Percentiles rank a stretch among this genome's conserved stretches.
Evolutionary conservation across 2,797 vertebrate species (phyloP).

Genomic region (Calcarius lapponicus): DNA sequence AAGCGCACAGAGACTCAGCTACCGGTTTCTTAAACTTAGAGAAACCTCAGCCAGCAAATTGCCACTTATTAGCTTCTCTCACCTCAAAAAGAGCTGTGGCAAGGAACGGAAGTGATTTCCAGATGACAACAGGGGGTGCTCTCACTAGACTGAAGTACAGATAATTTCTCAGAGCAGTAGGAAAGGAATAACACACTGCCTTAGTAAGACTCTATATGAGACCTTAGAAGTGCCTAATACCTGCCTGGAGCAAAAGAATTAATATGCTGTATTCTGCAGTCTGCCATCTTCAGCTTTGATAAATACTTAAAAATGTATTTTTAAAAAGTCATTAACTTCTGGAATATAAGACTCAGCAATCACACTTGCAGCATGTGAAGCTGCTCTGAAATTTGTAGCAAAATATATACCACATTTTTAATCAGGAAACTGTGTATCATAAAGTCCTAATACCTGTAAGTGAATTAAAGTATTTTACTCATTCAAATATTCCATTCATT

Average conservation of each 20-base stretch:
- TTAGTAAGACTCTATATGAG: slow-evolving; percentile 77
- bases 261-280: slow-evolving; percentile 79
- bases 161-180: slow-evolving; percentile 79
- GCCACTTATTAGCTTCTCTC: slow-evolving; percentile 82
- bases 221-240: slow-evolving; percentile 85
- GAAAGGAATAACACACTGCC: slow-evolving; percentile 79
- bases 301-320: slow-evolving; percentile 86
- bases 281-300: slow-evolving; percentile 83
- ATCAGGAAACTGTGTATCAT: slow-evolving; percentile 77
- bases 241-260: slow-evolving; percentile 84
- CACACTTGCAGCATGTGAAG: slow-evolving; percentile 71
- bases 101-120: slow-evolving; percentile 81
- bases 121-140: slow-evolving; percentile 83
- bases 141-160: slow-evolving; percentile 81
- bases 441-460: slow-evolving; percentile 75
- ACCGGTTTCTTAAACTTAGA: slow-evolving; percentile 69
- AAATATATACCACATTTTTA: slow-evolving; percentile 76
- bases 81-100: slow-evolving; percentile 81
- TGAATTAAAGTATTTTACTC: slow-evolving; percentile 74
- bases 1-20: slow-evolving; percentile 67
- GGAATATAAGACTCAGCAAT: slow-evolving; percentile 72
- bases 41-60: slow-evolving; percentile 76
- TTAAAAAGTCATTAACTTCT: slow-evolving; percentile 84
- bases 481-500: slow-evolving; percentile 76
- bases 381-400: slow-evolving; percentile 74